phyloP scores from a whole-genome alignment of 1,140 invertebrate genomes.

The Sitophilus oryzae region DNA sequence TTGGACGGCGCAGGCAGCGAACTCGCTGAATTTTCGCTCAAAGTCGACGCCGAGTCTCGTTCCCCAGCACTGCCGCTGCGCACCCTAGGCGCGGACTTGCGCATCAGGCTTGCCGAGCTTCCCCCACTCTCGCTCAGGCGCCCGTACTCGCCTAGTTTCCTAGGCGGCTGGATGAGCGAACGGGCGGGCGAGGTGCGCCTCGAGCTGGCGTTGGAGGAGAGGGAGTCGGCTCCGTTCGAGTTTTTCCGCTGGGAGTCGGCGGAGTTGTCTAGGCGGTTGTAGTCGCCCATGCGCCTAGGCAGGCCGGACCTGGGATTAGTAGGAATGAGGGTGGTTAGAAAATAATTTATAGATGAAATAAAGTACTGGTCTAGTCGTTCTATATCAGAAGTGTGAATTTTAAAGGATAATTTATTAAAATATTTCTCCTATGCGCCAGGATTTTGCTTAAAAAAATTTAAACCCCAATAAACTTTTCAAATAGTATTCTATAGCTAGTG shows the following conservation, averaged over 20 bases:
- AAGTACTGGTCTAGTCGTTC: too few species aligned
- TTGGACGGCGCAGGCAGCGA: constrained; percentile 57
- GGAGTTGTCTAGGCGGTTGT: constrained; percentile 44
- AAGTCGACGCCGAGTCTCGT: constrained; percentile 50
- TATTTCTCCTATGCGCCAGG: too few species aligned
- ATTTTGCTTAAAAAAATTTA: too few species aligned
- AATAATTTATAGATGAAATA: too few species aligned
- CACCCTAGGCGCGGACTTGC: constrained; percentile 46
- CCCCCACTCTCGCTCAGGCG: constrained; percentile 51
- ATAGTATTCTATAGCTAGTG: too few species aligned
- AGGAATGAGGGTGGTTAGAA: too few species aligned
- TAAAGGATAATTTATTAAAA: too few species aligned
- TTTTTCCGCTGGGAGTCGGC: constrained; percentile 38
- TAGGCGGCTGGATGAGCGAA: constrained; percentile 56
- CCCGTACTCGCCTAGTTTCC: constrained; percentile 53
- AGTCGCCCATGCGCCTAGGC: constrained; percentile 51
- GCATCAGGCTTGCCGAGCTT: constrained; percentile 41
- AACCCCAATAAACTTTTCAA: too few species aligned
- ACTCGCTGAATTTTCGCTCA: constrained; percentile 51
- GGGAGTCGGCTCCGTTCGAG: constrained; percentile 37
- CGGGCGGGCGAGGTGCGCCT: constrained; percentile 50
- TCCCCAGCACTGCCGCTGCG: constrained; percentile 47
- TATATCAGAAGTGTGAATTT: too few species aligned
- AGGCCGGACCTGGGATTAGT: constrained; percentile 52
- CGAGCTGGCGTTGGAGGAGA: constrained; percentile 42